Evolutionary conservation across 2,113 vertebrate genomes (phyloP), one percentile per base, ranked within the genome.

Genomic region (Chinchilla lanigera): DNA sequence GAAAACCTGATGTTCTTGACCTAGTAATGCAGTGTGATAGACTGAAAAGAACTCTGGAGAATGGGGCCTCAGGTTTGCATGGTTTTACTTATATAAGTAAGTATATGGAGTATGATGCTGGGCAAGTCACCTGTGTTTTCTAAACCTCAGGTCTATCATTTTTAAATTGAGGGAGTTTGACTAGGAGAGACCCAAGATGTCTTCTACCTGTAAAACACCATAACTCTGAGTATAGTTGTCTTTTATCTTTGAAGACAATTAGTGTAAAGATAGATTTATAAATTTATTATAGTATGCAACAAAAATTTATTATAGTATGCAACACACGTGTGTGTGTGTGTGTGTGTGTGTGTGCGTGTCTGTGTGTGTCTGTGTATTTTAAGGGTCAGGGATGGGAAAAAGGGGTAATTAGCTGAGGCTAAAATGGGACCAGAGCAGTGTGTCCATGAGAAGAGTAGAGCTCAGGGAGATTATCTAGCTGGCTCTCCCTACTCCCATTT

Each of bases 101-200:
- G 50, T 30, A 13, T 1, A 12, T 78, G 54, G 44, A 2, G 77
- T 7, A 41, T 54, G 47, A 92, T 50, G 6, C 30, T 56, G 38
- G n/a, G 13, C 82, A 14, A 92, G 12, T 97, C n/a, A 63, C 61
- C 69, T 19, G 7, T 73, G 65, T 87, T 33, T 92, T 94, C 80
- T 20, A 5, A 61, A 50, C 35, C 47, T 92, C 41, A 13, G 11
- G 80, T 69, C 16, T 11, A 69, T 84, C 50, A 30, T 91, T 90
- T 75, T 28, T 90, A 95, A 88, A 38, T 33, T n/a, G 44, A 11
- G 1, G 20, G 30, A 24, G 20, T 67, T 89, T 89, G 33, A 90
- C 35, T 44, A 83, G 84, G 78, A 54, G 60, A 35, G 14, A 41
- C 4, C 22, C 35, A 50, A 77, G 41, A 30, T 54, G 5, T 95